These are phyloP conservation scores for Andrena bucephala DNA, from an alignment of 2,888 invertebrate species.

Conservation along the genomic window DNA sequence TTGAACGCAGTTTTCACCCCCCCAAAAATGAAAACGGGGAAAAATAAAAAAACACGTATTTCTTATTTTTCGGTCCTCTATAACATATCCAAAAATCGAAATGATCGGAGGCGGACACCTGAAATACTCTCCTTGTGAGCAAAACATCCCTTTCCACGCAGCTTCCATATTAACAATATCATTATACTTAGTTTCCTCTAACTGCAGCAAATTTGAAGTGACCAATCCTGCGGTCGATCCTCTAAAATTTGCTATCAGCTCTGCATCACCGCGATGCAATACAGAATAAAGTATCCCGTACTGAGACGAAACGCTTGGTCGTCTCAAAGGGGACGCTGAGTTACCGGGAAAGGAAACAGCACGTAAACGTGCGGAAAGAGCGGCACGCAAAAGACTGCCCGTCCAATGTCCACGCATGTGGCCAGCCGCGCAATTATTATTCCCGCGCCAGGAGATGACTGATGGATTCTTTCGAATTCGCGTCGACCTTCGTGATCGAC, in stretches of 20 bases:
- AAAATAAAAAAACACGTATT: too few relatives aligned
- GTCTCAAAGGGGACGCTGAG: background rate
- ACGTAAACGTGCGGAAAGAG: background rate
- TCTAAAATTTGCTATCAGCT: background rate
- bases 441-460: constrained; percentile 8
- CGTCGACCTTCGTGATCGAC: constrained; percentile 20
- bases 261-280: background rate
- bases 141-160: too few relatives aligned
- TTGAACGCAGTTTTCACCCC: too few relatives aligned
- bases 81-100: too few relatives aligned
- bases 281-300: background rate
- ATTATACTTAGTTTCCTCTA: too few relatives aligned
- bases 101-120: too few relatives aligned
- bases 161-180: too few relatives aligned
- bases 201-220: background rate
- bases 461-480: constrained; percentile 22
- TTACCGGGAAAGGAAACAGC: background rate
- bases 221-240: background rate
- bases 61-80: too few relatives aligned
- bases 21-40: too few relatives aligned
- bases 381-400: background rate
- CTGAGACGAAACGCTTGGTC: background rate
- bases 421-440: constrained; percentile 22
- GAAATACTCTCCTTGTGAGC: too few relatives aligned
- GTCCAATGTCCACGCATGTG: constrained; percentile 11